Evolutionary conservation across 1,140 invertebrate species (phyloP), one percentile per base, ranked within the genome.

Genomic region (Aricia agestis): DNA sequence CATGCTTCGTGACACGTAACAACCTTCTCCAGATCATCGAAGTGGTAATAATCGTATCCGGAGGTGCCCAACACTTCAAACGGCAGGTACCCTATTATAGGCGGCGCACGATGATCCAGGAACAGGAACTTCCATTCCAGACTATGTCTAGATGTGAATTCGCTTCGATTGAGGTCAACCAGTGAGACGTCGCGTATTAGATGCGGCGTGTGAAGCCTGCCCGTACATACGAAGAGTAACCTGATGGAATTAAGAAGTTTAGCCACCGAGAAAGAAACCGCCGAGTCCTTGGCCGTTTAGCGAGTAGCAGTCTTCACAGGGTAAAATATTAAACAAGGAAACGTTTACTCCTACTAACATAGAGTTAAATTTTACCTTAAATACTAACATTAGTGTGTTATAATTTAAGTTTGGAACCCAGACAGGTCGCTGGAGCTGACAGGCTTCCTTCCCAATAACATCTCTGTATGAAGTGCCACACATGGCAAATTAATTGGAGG

Each of bases 121-220:
- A 98, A 98, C 7, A 99, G 89, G 84, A 98, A 99, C 89, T 99
- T 99, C 98, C 98, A 99, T 86, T 99, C 98, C 63, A 99, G 93
- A 89, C 97, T 98, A 81, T 98, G 97, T 18, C 97, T 92, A 0
- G 98, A 99, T 0, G 96, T 97, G 84, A 99, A 99, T 92, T 98
- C 97, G 73, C 94, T 96, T 81, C 97, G 96, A 1, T 81, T 92
- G 15, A 96, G 94, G 76, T 97, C 96, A n/a, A 96, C 93, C 13
- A 97, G 93, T 4, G 95, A 95, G 92, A 98, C 96, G 90, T 98
- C 97, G 45, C 96, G 92, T 32, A 98, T 95, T 61, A 98, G 85
- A 78, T 98, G 96, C 0, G 97, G 96, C 9, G 94, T 96, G 81
- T 96, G 94, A 0, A 98, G 89, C 13, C 95, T 93, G 0, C 96